Base-by-base conservation (phyloP, 2,888 invertebrate genomes). In the Cremastinae sp. region DNA sequence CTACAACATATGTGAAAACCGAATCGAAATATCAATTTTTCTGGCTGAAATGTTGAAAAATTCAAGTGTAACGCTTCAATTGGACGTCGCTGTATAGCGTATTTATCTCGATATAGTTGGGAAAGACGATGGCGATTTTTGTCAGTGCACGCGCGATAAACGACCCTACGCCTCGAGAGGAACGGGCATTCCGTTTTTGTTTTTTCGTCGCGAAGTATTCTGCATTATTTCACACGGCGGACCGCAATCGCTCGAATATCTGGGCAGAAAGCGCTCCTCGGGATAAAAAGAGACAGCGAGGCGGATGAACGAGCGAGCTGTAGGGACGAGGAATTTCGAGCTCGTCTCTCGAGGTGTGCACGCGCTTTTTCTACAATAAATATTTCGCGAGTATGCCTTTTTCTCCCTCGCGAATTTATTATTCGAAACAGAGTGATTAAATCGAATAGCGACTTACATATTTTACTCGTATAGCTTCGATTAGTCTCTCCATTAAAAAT, bases 361-460 rank as follows among this genome's bases (percentile, higher is more conserved):
- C 72, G 58, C 53, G 38, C 80, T 88, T 88, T 88, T 86, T 87
- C 83, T 82, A 68, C 81, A 83, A 88, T 86, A 88, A 88, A 88
- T 88, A 89, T 84, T 84, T 84, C 79, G 78, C 78, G 80, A 82
- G 83, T 78, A 84, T 83, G 84, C 76, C 80, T 86, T 86, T 86
- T 86, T 85, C 71, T 34, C 74, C 47, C 58, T 62, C 61, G 71
- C 82, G 80, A 5, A 85, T 86, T 86, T 84, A 84, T 87, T 84
- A 84, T 83, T 84, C 82, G 78, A 76, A 73, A 45, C 64, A 16
- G 54, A 53, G 20, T 53, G 75, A 74, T 36, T 71, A 74, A 71
- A 62, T 54, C 47, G 68, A 70, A 78, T 71, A 47, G 61, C 65
- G 45, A 47, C 43, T 47, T 36, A 61, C 61, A 49, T 53, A 58